These are phyloP conservation scores for Girardinichthys multiradiatus DNA, from an alignment of 2,113 vertebrate genomes.

Conservation along the genomic window DNA sequence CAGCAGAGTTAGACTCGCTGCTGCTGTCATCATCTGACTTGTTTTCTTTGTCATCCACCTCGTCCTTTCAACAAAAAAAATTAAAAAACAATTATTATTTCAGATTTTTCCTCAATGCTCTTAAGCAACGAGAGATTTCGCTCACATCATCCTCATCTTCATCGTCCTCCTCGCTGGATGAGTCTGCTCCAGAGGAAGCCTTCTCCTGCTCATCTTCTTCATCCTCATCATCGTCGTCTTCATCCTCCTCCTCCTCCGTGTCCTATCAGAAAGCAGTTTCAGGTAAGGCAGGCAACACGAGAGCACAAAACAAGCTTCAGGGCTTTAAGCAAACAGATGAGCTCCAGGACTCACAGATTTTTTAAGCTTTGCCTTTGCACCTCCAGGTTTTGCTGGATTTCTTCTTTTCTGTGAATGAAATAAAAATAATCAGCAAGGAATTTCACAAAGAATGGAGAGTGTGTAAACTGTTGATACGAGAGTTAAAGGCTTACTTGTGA, in stretches of 20 bases:
- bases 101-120: background rate
- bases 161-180: constrained; percentile 90
- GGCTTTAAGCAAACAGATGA: background rate
- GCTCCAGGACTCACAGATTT: constrained; percentile 83
- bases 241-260: constrained; percentile 88
- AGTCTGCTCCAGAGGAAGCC: constrained; percentile 90
- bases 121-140: background rate
- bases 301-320: background rate
- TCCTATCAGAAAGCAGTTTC: constrained; percentile 54
- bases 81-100: background rate
- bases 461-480: background rate
- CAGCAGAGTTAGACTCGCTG: constrained; percentile 90
- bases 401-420: constrained; percentile 86
- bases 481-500: constrained; percentile 85
- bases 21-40: constrained; percentile 94
- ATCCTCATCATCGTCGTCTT: constrained; percentile 87
- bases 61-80: constrained; percentile 79
- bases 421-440: background rate
- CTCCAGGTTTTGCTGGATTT: constrained; percentile 87
- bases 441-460: background rate
- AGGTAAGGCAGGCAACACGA: background rate
- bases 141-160: constrained; percentile 69
- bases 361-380: constrained; percentile 85
- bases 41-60: constrained; percentile 84
- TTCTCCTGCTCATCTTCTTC: constrained; percentile 85